Conservation (phyloP, 2,888 invertebrate species). For the Diadegma fenestrale region DNA sequence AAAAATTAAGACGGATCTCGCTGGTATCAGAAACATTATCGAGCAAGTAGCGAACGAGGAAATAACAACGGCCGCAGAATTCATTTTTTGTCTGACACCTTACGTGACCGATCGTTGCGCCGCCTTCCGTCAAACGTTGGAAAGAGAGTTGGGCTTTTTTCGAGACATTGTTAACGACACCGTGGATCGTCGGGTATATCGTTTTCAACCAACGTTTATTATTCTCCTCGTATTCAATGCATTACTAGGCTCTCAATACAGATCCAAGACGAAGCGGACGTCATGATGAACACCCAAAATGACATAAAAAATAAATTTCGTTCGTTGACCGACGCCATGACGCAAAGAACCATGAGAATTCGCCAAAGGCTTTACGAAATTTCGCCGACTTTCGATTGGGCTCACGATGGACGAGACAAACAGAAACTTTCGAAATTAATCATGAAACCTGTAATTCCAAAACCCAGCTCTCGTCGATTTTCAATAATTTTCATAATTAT, state of each 20-base stretch:
- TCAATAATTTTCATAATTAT: not conserved
- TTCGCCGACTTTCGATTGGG: conserved; percentile 73
- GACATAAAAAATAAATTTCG: conserved; percentile 72
- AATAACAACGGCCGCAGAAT: conserved; percentile 71
- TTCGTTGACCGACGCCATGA: conserved; percentile 68
- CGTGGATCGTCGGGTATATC: conserved; percentile 71
- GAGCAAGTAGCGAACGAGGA: conserved; percentile 67
- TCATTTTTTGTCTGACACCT: conserved; percentile 68
- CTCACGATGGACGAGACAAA: conserved; percentile 68
- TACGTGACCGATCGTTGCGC: conserved; percentile 66
- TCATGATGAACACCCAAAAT: conserved; percentile 72
- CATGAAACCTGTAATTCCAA: conserved; percentile 50
- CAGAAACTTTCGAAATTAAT: conserved; percentile 68
- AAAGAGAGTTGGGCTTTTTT: conserved; percentile 71
- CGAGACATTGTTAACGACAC: conserved; percentile 72
- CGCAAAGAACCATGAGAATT: conserved; percentile 70
- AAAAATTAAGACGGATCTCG: conserved; percentile 66
- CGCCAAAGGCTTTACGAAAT: conserved; percentile 70
- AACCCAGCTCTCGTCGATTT: not conserved
- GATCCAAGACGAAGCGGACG: conserved; percentile 74
- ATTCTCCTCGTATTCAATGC: not conserved
- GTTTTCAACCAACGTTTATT: not conserved
- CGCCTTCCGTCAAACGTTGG: conserved; percentile 68
- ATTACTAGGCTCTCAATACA: conserved; percentile 17
- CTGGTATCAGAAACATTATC: conserved; percentile 66